Evolutionary conservation across 2,888 invertebrate genomes (phyloP), one percentile per base, ranked within the genome.

Genomic region (Agelastica alni): DNA sequence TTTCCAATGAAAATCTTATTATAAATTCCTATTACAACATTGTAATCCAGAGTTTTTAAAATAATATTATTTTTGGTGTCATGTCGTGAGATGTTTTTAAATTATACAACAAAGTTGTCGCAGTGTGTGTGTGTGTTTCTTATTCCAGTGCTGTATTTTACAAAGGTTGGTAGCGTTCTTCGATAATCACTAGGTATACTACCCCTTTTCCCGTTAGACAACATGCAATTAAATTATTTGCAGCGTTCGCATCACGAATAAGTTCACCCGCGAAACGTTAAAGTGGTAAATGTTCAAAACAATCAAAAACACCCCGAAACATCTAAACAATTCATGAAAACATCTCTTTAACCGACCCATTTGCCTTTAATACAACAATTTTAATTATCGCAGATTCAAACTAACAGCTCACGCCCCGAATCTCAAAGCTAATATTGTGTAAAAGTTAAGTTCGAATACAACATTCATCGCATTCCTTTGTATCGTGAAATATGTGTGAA

Each of bases 401-500:
- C 17, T 17, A 41, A 48, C 28, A 14, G 43, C 31, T 10, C 31
- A 16, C 43, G 13, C 9, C 12, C 43, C 13, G 28, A 30, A 43
- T 18, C 43, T 43, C 43, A 30, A 49, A 49, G 49, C 49, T 49
- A 49, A 49, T 49, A 49, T 42, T 49, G 41, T 49, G 26, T 49
- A 42, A 49, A 32, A 49, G 49, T 49, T 49, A 31, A 41, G 41
- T 49, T 49, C 42, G 49, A 49, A 49, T 49, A 49, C 41, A 51
- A 43, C 36, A 44, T 52, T 31, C 51, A 30, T 32, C 16, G n/a
- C 46, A 53, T 46, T 46, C 45, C 46, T 53, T 53, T 46, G 34
- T 46, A 41, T 26, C 45, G 32, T 18, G 46, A 51, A 51, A 55
- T 56, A 47, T 47, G 51, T 56, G 51, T 51, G 46, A 56, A 56